These are phyloP conservation scores for Platerodrilus igneus DNA, from an alignment of 2,888 invertebrate genomes.

Conservation along the genomic window DNA sequence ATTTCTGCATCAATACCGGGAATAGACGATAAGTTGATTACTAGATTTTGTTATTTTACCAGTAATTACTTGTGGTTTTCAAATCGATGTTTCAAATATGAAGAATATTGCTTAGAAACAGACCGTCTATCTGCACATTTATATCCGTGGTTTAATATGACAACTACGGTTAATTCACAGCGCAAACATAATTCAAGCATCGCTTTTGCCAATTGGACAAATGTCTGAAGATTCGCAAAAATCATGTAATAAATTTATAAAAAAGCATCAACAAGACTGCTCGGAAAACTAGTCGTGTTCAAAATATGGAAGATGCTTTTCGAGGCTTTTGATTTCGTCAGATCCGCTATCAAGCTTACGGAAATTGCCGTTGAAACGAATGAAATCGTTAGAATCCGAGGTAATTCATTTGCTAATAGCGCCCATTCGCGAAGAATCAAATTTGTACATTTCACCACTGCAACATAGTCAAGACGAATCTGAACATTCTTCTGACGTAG, in stretches of 20 bases:
- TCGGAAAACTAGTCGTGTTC: background rate
- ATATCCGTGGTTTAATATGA: too few species aligned
- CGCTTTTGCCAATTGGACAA: too few species aligned
- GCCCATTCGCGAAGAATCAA: too few species aligned
- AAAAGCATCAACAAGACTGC: background rate
- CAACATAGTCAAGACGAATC: too few species aligned
- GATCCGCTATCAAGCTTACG: conserved; percentile 1
- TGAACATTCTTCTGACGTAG: background rate
- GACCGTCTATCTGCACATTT: too few species aligned
- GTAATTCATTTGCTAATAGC: background rate
- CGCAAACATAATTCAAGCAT: too few species aligned
- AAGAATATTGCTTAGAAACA: background rate
- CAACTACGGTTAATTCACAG: too few species aligned
- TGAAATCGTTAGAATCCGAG: background rate
- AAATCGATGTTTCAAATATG: background rate
- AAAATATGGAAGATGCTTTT: conserved; percentile 1
- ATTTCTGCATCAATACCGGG: too few species aligned
- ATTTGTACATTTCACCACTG: background rate
- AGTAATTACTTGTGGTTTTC: background rate
- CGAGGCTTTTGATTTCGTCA: conserved; percentile 1
- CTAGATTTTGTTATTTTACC: background rate
- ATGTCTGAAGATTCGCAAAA: too few species aligned
- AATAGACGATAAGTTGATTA: too few species aligned
- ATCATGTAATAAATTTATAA: conserved; percentile 1
- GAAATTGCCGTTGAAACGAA: background rate